Conservation (phyloP, 2,113 vertebrate species). For the Solea solea region DNA sequence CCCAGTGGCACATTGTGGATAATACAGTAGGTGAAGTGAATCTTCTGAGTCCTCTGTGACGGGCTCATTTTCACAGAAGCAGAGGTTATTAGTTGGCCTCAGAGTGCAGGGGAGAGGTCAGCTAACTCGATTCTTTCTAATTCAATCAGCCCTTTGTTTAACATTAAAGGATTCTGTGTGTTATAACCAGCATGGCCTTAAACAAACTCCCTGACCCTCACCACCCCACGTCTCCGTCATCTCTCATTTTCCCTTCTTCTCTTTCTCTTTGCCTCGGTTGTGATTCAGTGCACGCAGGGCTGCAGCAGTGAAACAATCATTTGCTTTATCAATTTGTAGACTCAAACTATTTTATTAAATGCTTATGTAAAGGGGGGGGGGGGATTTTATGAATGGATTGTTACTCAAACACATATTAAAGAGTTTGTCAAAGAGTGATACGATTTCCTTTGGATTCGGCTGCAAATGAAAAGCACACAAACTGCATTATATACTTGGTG, state of each 20-base stretch:
- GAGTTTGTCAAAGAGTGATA: background rate
- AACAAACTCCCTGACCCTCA: conserved; percentile 37
- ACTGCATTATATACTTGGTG: background rate
- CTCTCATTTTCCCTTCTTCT: conserved; percentile 10
- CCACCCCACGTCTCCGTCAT: conserved; percentile 14
- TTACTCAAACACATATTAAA: no score
- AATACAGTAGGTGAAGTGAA: conserved; percentile 18
- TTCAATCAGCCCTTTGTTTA: conserved; percentile 44
- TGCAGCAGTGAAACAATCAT: background rate
- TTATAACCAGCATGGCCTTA: conserved; percentile 7
- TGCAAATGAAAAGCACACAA: background rate
- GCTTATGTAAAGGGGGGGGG: no score
- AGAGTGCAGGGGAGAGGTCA: conserved; percentile 4
- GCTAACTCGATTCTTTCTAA: conserved; percentile 34
- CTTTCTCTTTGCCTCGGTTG: background rate
- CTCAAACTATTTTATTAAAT: background rate
- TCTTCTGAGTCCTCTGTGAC: background rate
- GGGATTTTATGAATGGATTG: background rate
- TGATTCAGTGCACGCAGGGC: background rate
- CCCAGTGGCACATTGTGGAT: conserved; percentile 13
- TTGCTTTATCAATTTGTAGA: background rate
- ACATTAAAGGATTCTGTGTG: conserved; percentile 23
- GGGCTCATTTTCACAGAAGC: conserved; percentile 2
- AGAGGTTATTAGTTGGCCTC: conserved; percentile 24
- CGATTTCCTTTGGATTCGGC: background rate